Conservation (phyloP, 2,113 vertebrate species). For the Trinectes maculatus region DNA sequence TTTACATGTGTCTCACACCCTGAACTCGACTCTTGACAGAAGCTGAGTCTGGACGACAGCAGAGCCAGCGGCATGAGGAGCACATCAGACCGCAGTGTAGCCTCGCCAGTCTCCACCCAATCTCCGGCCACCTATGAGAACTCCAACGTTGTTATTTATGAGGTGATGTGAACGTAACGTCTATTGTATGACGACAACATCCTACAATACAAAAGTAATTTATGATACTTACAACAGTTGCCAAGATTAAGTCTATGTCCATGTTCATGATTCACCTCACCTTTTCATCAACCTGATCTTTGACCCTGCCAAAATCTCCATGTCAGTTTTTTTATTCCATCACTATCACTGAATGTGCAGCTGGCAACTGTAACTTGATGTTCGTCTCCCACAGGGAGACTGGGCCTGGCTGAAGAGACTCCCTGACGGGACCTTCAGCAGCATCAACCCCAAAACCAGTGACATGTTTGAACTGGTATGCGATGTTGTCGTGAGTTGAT, state of each 20-base stretch:
- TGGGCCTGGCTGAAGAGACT: slow-evolving; percentile 86
- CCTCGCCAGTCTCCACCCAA: slow-evolving; percentile 65
- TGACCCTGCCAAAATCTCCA: too few species aligned
- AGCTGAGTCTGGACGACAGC: slow-evolving; percentile 80
- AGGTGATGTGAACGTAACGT: too few species aligned
- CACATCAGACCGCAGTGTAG: slow-evolving; percentile 64
- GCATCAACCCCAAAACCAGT: slow-evolving; percentile 77
- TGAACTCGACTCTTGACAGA: slow-evolving; percentile 57
- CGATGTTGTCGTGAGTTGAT: background rate
- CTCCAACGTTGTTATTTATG: slow-evolving; percentile 82
- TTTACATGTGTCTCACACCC: background rate
- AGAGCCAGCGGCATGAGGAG: slow-evolving; percentile 68
- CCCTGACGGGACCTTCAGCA: slow-evolving; percentile 75
- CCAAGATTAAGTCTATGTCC: too few species aligned
- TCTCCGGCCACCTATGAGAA: slow-evolving; percentile 84
- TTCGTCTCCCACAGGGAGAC: slow-evolving; percentile 76
- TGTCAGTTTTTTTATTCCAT: too few species aligned
- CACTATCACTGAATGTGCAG: too few species aligned
- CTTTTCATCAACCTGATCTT: too few species aligned
- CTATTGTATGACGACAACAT: too few species aligned
- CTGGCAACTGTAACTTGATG: too few species aligned
- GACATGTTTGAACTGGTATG: slow-evolving; percentile 80
- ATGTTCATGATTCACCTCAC: too few species aligned
- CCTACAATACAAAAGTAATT: too few species aligned
- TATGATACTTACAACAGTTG: too few species aligned